phyloP scores from a whole-genome alignment of 30 jellyfish, hydroid and myxozoan species.

The Pelagia noctiluca region DNA sequence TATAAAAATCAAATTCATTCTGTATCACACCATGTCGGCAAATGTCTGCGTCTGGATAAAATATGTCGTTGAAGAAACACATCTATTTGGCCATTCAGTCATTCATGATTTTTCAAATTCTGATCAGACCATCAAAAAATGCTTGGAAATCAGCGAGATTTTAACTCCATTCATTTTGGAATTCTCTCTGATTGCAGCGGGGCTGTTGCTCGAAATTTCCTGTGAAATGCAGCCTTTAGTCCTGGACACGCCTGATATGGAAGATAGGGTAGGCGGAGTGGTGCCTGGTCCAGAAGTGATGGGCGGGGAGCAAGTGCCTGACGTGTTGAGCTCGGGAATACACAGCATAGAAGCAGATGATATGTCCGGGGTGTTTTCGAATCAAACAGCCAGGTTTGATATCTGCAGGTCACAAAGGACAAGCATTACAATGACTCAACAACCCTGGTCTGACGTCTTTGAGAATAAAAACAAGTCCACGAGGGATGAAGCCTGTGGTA shows the following conservation, averaged over 20 bases:
- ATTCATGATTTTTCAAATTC: not conserved
- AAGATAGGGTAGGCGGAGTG: too few species aligned
- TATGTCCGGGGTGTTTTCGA: not conserved
- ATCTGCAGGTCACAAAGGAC: too few species aligned
- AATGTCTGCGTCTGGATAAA: slow-evolving; percentile 52
- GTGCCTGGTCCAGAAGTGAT: too few species aligned
- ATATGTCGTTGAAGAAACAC: slow-evolving; percentile 25
- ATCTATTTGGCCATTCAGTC: not conserved
- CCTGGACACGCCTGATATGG: too few species aligned
- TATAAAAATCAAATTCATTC: slow-evolving; percentile 1
- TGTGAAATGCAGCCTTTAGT: slow-evolving; percentile 13
- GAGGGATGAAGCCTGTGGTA: not conserved
- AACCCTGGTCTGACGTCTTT: too few species aligned
- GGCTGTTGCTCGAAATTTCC: slow-evolving; percentile 8
- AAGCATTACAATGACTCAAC: too few species aligned
- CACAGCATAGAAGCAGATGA: too few species aligned
- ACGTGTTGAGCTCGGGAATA: too few species aligned
- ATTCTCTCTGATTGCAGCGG: slow-evolving; percentile 36
- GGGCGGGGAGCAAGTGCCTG: too few species aligned
- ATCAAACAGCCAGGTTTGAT: not conserved
- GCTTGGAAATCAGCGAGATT: not conserved
- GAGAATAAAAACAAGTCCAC: not conserved
- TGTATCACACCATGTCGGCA: slow-evolving; percentile 43
- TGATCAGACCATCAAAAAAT: not conserved
- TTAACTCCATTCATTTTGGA: slow-evolving; percentile 37